Conservation (phyloP, 2,113 vertebrate genomes). For the Muntiacus muntjak region DNA sequence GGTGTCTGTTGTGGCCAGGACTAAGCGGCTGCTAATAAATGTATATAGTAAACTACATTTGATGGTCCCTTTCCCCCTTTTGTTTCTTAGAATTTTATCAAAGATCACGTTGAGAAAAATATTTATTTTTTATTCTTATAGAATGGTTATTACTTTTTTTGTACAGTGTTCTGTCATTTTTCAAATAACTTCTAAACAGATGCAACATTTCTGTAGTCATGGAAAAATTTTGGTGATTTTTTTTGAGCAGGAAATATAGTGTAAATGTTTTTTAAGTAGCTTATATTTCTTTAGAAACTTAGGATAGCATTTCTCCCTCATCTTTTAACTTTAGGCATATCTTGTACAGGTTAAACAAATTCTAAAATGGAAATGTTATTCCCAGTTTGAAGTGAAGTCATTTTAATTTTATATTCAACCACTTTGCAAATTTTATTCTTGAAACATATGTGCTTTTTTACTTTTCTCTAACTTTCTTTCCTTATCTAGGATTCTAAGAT, state of each 20-base stretch:
- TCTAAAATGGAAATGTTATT: background rate
- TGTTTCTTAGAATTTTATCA: conserved; percentile 32
- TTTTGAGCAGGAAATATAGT: background rate
- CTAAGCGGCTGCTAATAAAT: background rate
- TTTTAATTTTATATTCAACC: conserved; percentile 28
- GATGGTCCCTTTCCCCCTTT: background rate
- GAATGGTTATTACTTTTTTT: background rate
- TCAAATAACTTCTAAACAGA: background rate
- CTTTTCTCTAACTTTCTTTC: conserved; percentile 3
- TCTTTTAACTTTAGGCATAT: background rate
- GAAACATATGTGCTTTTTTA: background rate
- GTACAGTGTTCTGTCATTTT: background rate
- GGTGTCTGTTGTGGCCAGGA: conserved; percentile 9
- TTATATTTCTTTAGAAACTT: conserved; percentile 25
- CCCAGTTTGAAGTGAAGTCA: background rate
- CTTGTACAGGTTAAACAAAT: background rate
- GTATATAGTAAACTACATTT: background rate
- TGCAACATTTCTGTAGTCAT: conserved; percentile 10
- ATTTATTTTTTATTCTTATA: background rate
- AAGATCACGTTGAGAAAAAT: conserved; percentile 31
- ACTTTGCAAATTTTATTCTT: conserved; percentile 18
- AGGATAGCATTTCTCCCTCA: background rate
- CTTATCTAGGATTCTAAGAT: background rate
- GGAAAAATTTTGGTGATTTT: background rate
- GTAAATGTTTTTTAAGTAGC: background rate